Base-by-base conservation (phyloP, 1,140 invertebrate species). In the Aphidius gifuensis region DNA sequence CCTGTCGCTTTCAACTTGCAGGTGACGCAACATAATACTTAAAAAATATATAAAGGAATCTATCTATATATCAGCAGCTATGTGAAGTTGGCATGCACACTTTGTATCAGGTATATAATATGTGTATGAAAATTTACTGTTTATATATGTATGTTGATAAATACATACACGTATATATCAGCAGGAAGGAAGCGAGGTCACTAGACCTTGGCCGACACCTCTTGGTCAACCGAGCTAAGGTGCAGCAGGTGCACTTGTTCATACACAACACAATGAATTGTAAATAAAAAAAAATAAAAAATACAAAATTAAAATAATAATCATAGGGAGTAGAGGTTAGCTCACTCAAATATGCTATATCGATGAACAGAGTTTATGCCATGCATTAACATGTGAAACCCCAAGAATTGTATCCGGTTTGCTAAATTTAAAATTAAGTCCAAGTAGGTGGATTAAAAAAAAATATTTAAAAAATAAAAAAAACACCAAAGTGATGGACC, bases 141-240 rank as follows among this genome's bases (percentile, higher is more conserved):
- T 16, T 16, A 16, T 16, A 16, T 16, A 16, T 16, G 16, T 16
- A 16, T 48, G 9, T 6, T 32, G 46, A n/a, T 58, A 58, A 48
- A 39, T 48, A 48, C 9, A 45, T 58, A 45, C 46, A 48, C n/a
- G 6, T 23, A 23, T 42, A 49, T 48, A 42, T 53, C 44, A 64
- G 62, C 64, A 68, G 71, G 64, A 73, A 74, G 72, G 70, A 73
- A 74, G 71, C 70, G 70, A 68, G 70, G 69, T 73, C 72, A 74
- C 68, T 66, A 68, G 71, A 73, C 69, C 71, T 73, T 73, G 66
- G 71, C 72, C 65, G 68, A 68, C 65, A 58, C 45, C 45, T 58
- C 65, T 61, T 58, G 69, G 61, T 63, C 64, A 64, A 32, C 23
- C 23, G 4, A 32, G 23, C 4, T 32, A 44, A 60, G 54, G 44